A percentile compares a stretch with the other conserved stretches of the same genome.
These are phyloP conservation scores for Microtus montanus DNA, from an alignment of 2,113 vertebrate species.

Conservation along the genomic window DNA sequence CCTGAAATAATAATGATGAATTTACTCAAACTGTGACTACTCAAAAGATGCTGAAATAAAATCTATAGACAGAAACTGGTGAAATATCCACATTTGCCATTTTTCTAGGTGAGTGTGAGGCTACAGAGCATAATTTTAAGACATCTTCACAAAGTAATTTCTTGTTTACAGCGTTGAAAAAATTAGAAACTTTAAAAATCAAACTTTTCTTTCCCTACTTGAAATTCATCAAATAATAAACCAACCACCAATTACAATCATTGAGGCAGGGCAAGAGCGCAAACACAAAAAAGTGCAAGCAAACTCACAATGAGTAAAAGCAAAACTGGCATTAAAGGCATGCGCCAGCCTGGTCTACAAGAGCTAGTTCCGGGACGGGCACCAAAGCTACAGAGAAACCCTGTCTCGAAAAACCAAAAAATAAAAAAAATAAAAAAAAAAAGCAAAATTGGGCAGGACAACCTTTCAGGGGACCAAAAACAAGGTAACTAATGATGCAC, in stretches of 20 bases:
- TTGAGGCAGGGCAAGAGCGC: too few species aligned
- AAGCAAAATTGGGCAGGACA: too few species aligned
- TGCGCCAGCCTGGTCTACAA: too few species aligned
- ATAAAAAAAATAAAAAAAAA: too few species aligned
- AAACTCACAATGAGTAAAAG: too few species aligned
- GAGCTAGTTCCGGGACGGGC: too few species aligned
- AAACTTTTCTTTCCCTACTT: neutral
- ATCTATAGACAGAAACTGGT: neutral
- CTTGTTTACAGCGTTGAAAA: neutral
- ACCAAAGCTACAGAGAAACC: too few species aligned
- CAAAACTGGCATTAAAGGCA: too few species aligned
- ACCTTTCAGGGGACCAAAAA: too few species aligned
- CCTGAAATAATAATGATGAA: constrained; percentile 8
- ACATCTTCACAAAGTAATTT: neutral
- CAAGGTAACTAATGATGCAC: too few species aligned
- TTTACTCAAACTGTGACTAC: neutral
- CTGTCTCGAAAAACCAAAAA: too few species aligned
- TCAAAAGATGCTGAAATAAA: neutral
- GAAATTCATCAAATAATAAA: neutral
- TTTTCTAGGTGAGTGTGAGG: neutral
- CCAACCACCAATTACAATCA: neutral
- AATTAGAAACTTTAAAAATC: neutral
- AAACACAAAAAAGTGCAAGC: too few species aligned
- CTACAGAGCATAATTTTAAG: neutral
- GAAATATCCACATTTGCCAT: neutral